Percentiles rank a stretch among this genome's conserved stretches.
These are phyloP conservation scores for Andrena praecox DNA, from an alignment of 2,888 invertebrate genomes.

Conservation along the genomic window DNA sequence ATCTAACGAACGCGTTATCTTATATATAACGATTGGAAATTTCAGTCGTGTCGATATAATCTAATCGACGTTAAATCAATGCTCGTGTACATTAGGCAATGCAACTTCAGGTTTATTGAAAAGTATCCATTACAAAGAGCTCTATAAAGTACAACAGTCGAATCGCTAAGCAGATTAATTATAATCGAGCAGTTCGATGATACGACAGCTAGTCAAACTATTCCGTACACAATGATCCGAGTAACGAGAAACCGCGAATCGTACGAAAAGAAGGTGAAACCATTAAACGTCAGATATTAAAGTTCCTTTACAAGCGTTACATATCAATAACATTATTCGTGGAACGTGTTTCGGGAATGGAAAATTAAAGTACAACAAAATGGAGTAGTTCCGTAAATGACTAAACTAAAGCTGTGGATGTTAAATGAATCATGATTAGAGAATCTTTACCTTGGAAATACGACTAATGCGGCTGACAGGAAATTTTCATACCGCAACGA, in stretches of 20 bases:
- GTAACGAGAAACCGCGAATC: no score
- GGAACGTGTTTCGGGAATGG: no score
- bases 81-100: background rate
- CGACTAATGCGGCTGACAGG: background rate
- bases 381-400: background rate
- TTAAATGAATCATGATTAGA: conserved; percentile 1
- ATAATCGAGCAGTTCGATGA: background rate
- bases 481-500: conserved; percentile 16
- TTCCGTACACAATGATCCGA: background rate
- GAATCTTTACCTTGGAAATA: background rate
- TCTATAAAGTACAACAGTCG: background rate
- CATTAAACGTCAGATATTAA: background rate
- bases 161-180: no score
- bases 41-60: background rate
- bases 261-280: no score
- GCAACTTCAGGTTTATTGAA: background rate
- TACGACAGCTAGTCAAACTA: background rate
- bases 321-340: no score
- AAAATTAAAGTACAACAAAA: background rate
- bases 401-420: background rate
- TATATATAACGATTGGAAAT: background rate
- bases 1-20: no score
- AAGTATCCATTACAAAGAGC: background rate
- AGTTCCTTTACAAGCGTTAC: no score
- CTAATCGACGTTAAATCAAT: background rate